phyloP scores from a whole-genome alignment of 2,797 vertebrate species.

The Ispidina lecontei region DNA sequence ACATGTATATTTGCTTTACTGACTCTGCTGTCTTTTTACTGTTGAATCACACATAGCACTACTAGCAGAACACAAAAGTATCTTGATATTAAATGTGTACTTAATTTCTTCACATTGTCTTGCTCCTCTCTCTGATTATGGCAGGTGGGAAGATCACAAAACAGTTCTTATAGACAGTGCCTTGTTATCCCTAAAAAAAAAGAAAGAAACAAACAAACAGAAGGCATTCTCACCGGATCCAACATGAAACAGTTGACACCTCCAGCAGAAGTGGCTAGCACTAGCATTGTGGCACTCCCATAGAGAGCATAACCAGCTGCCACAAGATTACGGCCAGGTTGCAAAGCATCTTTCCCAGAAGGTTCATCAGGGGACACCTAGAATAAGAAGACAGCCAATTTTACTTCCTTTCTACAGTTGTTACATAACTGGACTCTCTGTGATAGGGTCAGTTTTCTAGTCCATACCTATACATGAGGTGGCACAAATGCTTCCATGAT shows the following conservation, averaged over 20 bases:
- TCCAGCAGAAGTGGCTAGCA: constrained; percentile 87
- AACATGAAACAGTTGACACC: constrained; percentile 98
- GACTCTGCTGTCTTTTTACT: background rate
- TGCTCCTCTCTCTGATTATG: background rate
- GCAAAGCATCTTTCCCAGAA: constrained; percentile 88
- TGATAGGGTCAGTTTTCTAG: background rate
- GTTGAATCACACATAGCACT: background rate
- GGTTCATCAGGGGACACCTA: constrained; percentile 85
- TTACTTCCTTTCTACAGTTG: background rate
- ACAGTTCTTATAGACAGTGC: background rate
- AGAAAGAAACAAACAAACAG: background rate
- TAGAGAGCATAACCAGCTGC: constrained; percentile 95
- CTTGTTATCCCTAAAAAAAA: background rate
- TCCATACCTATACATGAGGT: background rate
- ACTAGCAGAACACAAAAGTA: background rate
- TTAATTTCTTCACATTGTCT: background rate
- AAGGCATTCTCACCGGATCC: constrained; percentile 86
- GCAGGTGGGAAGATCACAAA: background rate
- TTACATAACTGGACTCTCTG: background rate
- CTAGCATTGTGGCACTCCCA: constrained; percentile 96
- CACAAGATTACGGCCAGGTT: constrained; percentile 90
- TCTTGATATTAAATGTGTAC: background rate
- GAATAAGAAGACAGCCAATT: background rate
- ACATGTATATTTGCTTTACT: background rate
- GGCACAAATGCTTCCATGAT: background rate